Base-by-base conservation (phyloP, 2,113 vertebrate species). In the Grus americana region DNA sequence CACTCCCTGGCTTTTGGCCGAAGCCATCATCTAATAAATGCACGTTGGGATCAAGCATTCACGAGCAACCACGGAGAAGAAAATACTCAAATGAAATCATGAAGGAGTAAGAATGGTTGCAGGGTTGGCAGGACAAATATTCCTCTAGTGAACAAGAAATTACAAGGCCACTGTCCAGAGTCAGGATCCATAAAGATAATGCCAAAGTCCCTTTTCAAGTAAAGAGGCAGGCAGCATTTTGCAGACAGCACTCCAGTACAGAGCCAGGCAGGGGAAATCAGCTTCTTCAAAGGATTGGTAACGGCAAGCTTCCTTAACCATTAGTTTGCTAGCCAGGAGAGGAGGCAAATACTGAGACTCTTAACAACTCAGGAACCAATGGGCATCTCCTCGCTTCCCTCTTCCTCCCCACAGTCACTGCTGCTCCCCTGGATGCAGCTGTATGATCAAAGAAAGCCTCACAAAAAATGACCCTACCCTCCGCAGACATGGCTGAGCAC, bases 321-420 rank as follows among this genome's bases (percentile, higher is more conserved):
- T 49, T 55, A 46, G 23, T 66, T 93, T 83, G 18, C 14, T 85
- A 66, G 15, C 5, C 54, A 52, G n/a, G 27, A 86, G 32, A 26
- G 19, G 5, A 90, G 9, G 67, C 15, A 76, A 70, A 63, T 49
- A 38, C 23, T 38, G 36, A 83, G 18, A 54, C 14, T 86, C n/a
- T 85, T 70, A 81, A 57, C 0, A 1, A 27, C 7, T 74, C 55
- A 52, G 1, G 0, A 32, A 44, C 24, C 4, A 18, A 15, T 10
- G 11, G 27, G 11, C 24, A 65, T 52, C 86, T 88, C 15, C 40
- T 71, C 13, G 40, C 6, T 11, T 55, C 4, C 5, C 3, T 83
- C 86, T 82, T 78, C 18, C 9, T 67, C 30, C 14, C 17, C 36
- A 29, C 18, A 34, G 34, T 52, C 19, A n/a, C 15, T 70, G 9